These are phyloP conservation scores for Tragelaphus buxtoni DNA, from an alignment of 2,113 vertebrate genomes.

Conservation along the genomic window DNA sequence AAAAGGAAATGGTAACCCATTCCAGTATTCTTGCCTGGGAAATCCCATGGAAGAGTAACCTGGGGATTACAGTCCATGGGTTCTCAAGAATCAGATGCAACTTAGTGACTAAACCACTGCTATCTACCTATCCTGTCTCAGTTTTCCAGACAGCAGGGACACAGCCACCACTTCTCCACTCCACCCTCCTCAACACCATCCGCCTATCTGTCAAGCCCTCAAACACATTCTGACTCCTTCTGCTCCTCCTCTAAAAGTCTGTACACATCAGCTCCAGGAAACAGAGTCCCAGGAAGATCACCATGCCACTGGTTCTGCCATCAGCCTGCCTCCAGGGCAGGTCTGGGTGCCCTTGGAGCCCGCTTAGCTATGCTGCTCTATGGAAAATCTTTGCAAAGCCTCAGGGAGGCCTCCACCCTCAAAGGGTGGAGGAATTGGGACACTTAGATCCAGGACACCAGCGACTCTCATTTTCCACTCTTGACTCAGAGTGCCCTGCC, in stretches of 20 bases:
- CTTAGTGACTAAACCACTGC: not conserved
- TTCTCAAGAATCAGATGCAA: not conserved
- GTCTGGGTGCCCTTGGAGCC: not conserved
- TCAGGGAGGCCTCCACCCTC: not conserved
- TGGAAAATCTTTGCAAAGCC: constrained; percentile 18
- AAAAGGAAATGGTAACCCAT: not conserved
- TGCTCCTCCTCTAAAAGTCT: accelerated
- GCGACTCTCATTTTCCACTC: constrained; percentile 50
- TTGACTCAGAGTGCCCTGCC: constrained; percentile 51
- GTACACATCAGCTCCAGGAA: not conserved
- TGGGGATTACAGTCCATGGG: not conserved
- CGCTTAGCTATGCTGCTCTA: no score
- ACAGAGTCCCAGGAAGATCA: not conserved
- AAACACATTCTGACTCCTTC: not conserved
- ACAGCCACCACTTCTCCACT: not conserved
- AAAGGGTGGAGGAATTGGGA: not conserved
- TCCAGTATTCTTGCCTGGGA: not conserved
- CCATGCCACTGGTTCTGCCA: not conserved
- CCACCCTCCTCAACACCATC: not conserved
- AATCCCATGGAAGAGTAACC: not conserved
- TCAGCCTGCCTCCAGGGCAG: not conserved
- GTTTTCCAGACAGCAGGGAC: not conserved
- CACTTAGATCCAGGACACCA: constrained; percentile 1
- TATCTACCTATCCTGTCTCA: no score
- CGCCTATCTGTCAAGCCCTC: not conserved